These are phyloP conservation scores for Eupithecia subumbrata DNA, from an alignment of 2,888 invertebrate species.

Conservation along the genomic window DNA sequence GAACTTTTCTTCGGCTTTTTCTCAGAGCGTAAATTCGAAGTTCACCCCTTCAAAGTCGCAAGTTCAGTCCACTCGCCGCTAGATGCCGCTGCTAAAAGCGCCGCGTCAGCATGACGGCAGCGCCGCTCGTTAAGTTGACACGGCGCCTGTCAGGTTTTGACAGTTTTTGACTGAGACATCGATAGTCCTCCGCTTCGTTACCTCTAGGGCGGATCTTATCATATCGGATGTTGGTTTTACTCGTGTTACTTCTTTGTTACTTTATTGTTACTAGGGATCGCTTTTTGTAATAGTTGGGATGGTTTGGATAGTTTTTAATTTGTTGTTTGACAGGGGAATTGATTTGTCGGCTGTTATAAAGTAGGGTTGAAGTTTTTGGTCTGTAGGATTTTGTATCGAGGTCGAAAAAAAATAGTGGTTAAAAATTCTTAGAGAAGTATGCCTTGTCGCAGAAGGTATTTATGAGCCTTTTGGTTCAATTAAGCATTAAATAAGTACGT, in stretches of 20 bases:
- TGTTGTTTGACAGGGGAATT: constrained; percentile 45
- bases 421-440: neutral
- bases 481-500: neutral
- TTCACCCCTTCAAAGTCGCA: constrained; percentile 13
- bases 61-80: constrained; percentile 60
- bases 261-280: constrained; percentile 51
- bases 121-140: constrained; percentile 80
- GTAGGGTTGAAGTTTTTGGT: neutral
- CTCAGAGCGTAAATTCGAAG: neutral
- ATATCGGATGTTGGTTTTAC: constrained; percentile 78
- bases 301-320: constrained; percentile 51
- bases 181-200: constrained; percentile 78
- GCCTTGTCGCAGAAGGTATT: neutral
- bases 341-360: constrained; percentile 32
- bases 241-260: constrained; percentile 77
- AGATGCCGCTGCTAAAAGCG: constrained; percentile 72
- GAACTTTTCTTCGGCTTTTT: neutral
- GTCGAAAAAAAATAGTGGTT: neutral
- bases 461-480: neutral
- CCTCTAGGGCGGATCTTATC: constrained; percentile 77
- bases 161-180: constrained; percentile 84
- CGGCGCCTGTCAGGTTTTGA: constrained; percentile 81
- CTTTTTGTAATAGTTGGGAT: constrained; percentile 54
- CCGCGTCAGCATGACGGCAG: constrained; percentile 70
- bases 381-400: neutral